Evolutionary conservation across 2,113 vertebrate genomes (phyloP), one percentile per base, ranked within the genome.

Genomic region (Melanerpes formicivorus): DNA sequence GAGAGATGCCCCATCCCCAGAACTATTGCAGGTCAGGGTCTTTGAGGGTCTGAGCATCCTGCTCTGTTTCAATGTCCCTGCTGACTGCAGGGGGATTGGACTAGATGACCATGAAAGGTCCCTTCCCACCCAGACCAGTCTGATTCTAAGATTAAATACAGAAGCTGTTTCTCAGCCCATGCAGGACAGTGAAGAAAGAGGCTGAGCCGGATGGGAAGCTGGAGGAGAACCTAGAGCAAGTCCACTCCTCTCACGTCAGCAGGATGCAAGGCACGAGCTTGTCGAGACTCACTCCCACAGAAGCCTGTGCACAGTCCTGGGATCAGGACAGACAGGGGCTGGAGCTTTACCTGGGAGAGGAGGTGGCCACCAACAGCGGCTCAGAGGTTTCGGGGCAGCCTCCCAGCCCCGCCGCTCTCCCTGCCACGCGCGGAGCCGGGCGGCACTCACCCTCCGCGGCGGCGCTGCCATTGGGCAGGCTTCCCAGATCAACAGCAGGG

Each of bases 401-500:
- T 37, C 59, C 34, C 78, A 44, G 89, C 74, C 65, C 66, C 5
- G 12, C 34, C 10, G 60, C 59, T 59, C 81, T 11, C 10, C n/a
- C 89, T 9, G 2, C 87, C 37, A 30, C 75, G 17, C n/a, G 62
- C 81, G 93, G 91, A 64, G 93, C 55, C 58, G 84, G 93, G 95
- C 80, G 16, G 97, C 96, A 98, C 99, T 99, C 97, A 99, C 99
- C 99, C 90, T 99, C 98, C 56, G 98, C 97, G 96, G 97, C 95
- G 11, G 98, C 92, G 42, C 96, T 98, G 98, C 98, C 98, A 95
- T 98, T 99, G 95, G 98, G 98, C 98, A 98, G 80, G 2, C 95
- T 97, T 97, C 99, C 98, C 97, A 98, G 96, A 97, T 99, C 99
- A 98, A 99, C 98, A 98, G 96, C 98, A 19, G 99, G 98, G 95